Conservation (phyloP, 2,888 invertebrate genomes). For the Andrena flavipes region DNA sequence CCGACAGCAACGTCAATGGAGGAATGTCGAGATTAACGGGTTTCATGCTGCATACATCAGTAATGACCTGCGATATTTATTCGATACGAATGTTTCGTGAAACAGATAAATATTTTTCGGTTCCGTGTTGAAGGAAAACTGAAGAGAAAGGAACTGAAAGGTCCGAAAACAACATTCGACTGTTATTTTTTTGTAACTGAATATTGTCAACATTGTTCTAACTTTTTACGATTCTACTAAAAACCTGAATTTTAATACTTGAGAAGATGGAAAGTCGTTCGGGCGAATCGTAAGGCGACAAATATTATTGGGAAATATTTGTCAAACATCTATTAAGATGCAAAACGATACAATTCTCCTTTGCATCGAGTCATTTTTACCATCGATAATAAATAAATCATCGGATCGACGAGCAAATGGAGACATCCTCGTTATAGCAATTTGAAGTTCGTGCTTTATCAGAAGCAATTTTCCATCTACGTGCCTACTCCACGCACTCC, state of each 20-base stretch:
- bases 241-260: too few relatives aligned
- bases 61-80: not conserved
- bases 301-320: not conserved
- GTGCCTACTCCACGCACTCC: conserved; percentile 10
- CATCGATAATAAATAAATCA: conserved; percentile 32
- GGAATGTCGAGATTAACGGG: not conserved
- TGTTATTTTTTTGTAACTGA: too few relatives aligned
- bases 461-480: conserved; percentile 45
- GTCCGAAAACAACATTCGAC: too few relatives aligned
- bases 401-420: conserved; percentile 17
- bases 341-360: not conserved
- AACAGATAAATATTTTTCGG: too few relatives aligned
- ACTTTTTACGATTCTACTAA: too few relatives aligned
- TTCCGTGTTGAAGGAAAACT: too few relatives aligned
- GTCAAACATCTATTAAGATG: not conserved
- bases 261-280: too few relatives aligned
- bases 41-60: not conserved
- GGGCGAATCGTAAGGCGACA: too few relatives aligned
- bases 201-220: too few relatives aligned
- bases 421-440: conserved; percentile 5
- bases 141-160: too few relatives aligned
- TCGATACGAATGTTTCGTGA: too few relatives aligned
- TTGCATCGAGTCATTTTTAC: not conserved
- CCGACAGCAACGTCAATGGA: not conserved
- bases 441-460: conserved; percentile 27